These are phyloP conservation scores for Beroe ovata DNA, from an alignment of 37 sponge, comb jelly and placozoan species.

Conservation along the genomic window DNA sequence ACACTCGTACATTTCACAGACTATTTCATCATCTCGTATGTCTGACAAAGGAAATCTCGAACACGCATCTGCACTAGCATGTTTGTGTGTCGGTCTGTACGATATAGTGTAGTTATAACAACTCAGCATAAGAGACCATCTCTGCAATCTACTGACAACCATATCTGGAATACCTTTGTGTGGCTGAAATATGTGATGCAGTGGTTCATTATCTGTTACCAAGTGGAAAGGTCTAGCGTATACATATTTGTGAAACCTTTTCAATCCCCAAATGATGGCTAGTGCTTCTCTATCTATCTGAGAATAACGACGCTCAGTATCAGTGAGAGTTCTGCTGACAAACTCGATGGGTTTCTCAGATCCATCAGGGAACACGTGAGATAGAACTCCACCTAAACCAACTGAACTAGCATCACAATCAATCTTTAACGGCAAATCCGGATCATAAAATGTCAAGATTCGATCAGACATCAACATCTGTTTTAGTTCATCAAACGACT, in stretches of 20 bases:
- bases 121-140: slow-evolving; percentile 70
- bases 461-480: no score
- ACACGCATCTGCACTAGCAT: slow-evolving; percentile 66
- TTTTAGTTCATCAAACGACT: no score
- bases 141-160: slow-evolving; percentile 67
- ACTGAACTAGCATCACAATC: no score
- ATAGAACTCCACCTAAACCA: no score
- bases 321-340: no score
- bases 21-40: no score
- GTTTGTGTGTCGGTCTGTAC: slow-evolving; percentile 34
- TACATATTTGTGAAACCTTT: slow-evolving; percentile 70
- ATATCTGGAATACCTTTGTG: slow-evolving; percentile 60
- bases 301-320: slow-evolving; percentile 66
- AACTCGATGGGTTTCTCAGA: no score
- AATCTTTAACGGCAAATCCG: no score
- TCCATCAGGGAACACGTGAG: no score
- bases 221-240: slow-evolving; percentile 70
- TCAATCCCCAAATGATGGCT: slow-evolving; percentile 71
- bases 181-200: slow-evolving; percentile 66
- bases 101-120: slow-evolving; percentile 67
- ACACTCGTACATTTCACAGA: background rate
- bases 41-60: slow-evolving; percentile 61
- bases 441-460: no score
- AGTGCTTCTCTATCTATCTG: no score
- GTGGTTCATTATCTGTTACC: slow-evolving; percentile 71